Evolutionary conservation across 2,888 invertebrate species (phyloP).

Genomic region (Noctua pronuba): DNA sequence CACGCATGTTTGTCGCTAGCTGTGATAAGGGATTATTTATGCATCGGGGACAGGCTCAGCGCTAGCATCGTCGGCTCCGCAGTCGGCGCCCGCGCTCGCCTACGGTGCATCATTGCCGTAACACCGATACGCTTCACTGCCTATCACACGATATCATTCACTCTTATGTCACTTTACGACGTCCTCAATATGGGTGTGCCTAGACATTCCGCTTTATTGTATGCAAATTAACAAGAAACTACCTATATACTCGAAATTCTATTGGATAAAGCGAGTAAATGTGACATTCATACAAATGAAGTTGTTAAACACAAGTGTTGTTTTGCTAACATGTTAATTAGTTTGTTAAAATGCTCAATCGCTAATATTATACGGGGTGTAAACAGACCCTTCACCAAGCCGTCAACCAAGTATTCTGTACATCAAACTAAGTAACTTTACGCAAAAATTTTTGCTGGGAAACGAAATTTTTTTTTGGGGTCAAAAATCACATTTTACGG

Average conservation of each 20-base stretch:
- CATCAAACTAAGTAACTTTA: no score
- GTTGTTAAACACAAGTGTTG: constrained; percentile 20
- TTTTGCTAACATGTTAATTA: constrained; percentile 12
- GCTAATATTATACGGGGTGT: background rate
- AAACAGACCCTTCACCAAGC: no score
- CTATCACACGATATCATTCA: constrained; percentile 54
- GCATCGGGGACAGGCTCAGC: constrained; percentile 73
- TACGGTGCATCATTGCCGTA: constrained; percentile 65
- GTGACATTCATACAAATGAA: constrained; percentile 51
- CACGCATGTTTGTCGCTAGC: constrained; percentile 65
- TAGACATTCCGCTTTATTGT: constrained; percentile 66
- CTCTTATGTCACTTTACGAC: constrained; percentile 59
- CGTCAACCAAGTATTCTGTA: no score
- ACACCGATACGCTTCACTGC: constrained; percentile 68
- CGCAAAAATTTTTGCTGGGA: no score
- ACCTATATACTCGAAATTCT: constrained; percentile 49
- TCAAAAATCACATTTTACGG: no score
- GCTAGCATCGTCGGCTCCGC: constrained; percentile 20
- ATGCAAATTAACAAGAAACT: constrained; percentile 66
- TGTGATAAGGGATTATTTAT: constrained; percentile 80
- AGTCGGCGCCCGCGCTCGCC: constrained; percentile 54
- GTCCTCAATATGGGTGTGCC: constrained; percentile 55
- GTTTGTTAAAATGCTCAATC: constrained; percentile 2
- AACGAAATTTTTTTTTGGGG: no score
- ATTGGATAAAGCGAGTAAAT: constrained; percentile 50